These are phyloP conservation scores for Macrosiphum euphorbiae DNA, from an alignment of 2,888 invertebrate genomes.

Conservation along the genomic window DNA sequence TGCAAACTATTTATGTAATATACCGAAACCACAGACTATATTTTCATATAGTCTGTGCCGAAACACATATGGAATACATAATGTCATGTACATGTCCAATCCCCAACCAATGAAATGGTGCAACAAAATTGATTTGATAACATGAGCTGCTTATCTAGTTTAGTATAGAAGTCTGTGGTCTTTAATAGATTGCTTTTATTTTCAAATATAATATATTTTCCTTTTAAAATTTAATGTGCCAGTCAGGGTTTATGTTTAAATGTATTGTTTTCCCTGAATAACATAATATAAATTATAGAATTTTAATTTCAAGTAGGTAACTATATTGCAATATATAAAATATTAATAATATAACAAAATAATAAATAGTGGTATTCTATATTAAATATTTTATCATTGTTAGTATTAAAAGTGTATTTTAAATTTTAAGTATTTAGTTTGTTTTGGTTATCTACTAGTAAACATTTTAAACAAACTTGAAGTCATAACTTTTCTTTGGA, in stretches of 20 bases:
- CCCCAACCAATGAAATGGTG: neutral
- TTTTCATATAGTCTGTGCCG: too few species aligned
- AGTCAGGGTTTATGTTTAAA: constrained; percentile 30
- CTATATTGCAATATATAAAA: neutral
- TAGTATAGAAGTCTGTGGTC: neutral
- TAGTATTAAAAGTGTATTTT: neutral
- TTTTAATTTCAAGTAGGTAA: neutral
- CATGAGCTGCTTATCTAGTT: neutral
- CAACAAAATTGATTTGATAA: neutral
- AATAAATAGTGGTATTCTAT: constrained; percentile 28
- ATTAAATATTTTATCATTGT: neutral
- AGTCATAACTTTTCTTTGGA: neutral
- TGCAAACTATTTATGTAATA: neutral
- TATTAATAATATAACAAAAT: constrained; percentile 26
- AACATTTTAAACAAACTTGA: neutral
- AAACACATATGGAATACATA: neutral
- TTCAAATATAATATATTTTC: constrained; percentile 23
- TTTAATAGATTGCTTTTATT: constrained; percentile 11
- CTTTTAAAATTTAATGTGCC: neutral
- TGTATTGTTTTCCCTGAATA: neutral
- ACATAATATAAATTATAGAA: constrained; percentile 1
- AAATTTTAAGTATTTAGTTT: constrained; percentile 4
- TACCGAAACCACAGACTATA: too few species aligned
- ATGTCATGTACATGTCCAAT: neutral
- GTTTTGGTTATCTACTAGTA: neutral